These are phyloP conservation scores for Eudasyphora cyanicolor DNA, from an alignment of 2,888 invertebrate species.

Conservation along the genomic window DNA sequence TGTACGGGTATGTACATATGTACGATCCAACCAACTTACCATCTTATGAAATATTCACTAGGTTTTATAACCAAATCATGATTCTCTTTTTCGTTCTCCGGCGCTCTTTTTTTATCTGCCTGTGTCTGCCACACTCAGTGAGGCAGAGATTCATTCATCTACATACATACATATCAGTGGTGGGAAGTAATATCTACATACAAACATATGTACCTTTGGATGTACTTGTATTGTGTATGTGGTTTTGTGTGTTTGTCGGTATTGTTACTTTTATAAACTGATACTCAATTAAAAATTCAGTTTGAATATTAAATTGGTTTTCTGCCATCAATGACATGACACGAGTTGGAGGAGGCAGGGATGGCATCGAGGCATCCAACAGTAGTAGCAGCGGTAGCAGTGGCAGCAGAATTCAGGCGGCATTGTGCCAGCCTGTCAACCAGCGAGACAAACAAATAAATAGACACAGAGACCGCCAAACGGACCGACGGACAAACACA, in stretches of 20 bases:
- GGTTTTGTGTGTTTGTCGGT: not conserved
- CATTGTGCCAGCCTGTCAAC: not conserved
- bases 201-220: not conserved
- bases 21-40: too few species aligned
- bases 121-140: not conserved
- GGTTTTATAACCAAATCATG: slow-evolving; percentile 27
- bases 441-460: slow-evolving; percentile 27
- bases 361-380: slow-evolving; percentile 1
- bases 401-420: slow-evolving; percentile 10
- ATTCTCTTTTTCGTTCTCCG: not conserved
- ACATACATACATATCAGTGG: not conserved
- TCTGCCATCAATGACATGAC: slow-evolving; percentile 49
- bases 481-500: too few species aligned
- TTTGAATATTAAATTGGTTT: slow-evolving; percentile 66
- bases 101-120: too few species aligned
- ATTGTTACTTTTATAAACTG: slow-evolving; percentile 53
- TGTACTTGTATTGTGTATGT: not conserved
- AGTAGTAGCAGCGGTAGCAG: too few species aligned
- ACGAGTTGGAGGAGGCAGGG: slow-evolving; percentile 29
- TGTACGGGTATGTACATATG: not conserved
- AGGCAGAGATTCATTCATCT: not conserved
- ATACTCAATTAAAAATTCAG: slow-evolving; percentile 64
- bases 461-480: too few species aligned
- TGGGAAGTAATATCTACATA: not conserved
- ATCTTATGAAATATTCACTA: slow-evolving; percentile 32